Base-by-base conservation (phyloP, 2,888 invertebrate species). In the Orthosia incerta region DNA sequence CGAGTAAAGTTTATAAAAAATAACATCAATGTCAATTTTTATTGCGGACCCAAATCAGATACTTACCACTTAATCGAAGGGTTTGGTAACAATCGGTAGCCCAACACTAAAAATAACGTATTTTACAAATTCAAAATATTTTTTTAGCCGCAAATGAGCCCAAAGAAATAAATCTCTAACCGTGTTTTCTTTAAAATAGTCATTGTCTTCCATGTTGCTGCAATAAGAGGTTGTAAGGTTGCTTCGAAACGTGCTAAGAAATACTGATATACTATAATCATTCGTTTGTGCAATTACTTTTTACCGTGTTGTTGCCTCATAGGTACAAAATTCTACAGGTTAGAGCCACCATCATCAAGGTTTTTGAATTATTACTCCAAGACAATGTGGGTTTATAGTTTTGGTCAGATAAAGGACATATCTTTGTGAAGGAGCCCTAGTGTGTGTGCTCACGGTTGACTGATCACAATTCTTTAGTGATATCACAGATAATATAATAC, bases 381-480 rank as follows among this genome's bases (percentile, higher is more conserved):
- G 31, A 7, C 1, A 31, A 31, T 31, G 7, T 31, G 31, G 31
- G 7, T 7, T 31, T 7, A 7, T 31, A 31, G 31, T 31, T 31
- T 4, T 31, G 7, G 31, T 31, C 31, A 31, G 31, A 31, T 31
- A 31, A 31, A 31, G 7, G 7, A 31, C 31, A 31, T 5, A 7
- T 31, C 31, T 31, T 31, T 31, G 31, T 31, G 31, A 31, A 31
- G 31, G 3, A 26, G 31, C 31, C 31, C 74, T 79, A 87, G 79
- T 86, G 89, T 26, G 26, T 26, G 86, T 85, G 83, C 85, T 84
- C n/a, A n/a, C n/a, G n/a, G n/a, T n/a, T n/a, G n/a, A n/a, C n/a
- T 88, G 86, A 89, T 48, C 16, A 73, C 78, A 74, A 79, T 85
- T 84, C 75, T 79, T 78, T 82, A 80, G 62, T 31, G 31, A 7